A percentile compares a stretch with the other conserved stretches of the same genome.
These are phyloP conservation scores for Acropternis orthonyx DNA, from an alignment of 2,797 vertebrate genomes.

Conservation along the genomic window DNA sequence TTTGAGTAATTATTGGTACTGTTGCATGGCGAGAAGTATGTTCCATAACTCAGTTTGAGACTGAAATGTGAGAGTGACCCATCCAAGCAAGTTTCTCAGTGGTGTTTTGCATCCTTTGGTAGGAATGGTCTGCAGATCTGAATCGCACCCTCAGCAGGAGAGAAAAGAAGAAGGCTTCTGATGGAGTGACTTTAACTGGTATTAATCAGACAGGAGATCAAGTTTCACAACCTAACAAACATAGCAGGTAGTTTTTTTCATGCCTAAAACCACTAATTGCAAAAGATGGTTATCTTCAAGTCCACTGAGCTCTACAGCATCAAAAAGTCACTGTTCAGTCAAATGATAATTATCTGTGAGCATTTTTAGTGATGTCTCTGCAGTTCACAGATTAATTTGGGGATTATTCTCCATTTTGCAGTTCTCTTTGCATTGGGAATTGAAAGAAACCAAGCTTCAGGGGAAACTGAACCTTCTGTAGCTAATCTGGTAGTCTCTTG, in stretches of 20 bases:
- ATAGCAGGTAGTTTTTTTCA: slow-evolving; percentile 79
- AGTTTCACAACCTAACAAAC: slow-evolving; percentile 76
- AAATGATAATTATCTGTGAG: background rate
- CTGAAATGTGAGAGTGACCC: background rate
- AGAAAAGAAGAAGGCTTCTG: slow-evolving; percentile 90
- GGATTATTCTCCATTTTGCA: background rate
- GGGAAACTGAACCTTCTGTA: background rate
- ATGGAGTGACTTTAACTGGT: slow-evolving; percentile 91
- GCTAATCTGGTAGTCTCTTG: background rate
- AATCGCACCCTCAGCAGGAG: slow-evolving; percentile 92
- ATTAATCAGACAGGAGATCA: slow-evolving; percentile 90
- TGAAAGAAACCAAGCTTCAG: background rate
- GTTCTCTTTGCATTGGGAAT: background rate
- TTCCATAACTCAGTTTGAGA: background rate
- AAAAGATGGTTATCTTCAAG: background rate
- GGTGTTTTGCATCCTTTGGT: background rate
- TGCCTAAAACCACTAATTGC: background rate
- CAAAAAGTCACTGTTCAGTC: background rate
- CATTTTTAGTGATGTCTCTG: background rate
- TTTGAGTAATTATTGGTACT: background rate
- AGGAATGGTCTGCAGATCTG: slow-evolving; percentile 96
- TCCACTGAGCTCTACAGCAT: background rate
- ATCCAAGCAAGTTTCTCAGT: background rate
- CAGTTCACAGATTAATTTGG: background rate
- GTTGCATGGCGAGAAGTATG: background rate